Evolutionary conservation across 2,113 vertebrate species (phyloP).

Genomic region (Lethenteron camtschaticum): DNA sequence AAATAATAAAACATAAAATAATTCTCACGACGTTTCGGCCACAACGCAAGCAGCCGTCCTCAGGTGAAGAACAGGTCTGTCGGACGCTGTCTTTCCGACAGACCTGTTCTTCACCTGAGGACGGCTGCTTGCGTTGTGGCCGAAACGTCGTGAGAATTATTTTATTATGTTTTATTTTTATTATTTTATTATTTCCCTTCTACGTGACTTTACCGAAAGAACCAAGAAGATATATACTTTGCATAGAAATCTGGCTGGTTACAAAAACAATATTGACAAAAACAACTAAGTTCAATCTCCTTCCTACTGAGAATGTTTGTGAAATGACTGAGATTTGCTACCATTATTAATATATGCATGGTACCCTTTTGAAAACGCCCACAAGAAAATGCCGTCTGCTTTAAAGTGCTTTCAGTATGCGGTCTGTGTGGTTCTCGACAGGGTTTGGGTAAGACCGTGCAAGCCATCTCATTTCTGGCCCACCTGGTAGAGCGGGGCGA

Average conservation of each 20-base stretch:
- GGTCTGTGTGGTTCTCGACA: constrained; percentile 16
- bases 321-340: not conserved
- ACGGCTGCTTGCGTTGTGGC: too few species aligned
- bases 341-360: not conserved
- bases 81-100: too few species aligned
- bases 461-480: constrained; percentile 77
- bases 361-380: not conserved
- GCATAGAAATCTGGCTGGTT: not conserved
- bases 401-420: not conserved
- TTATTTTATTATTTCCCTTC: too few species aligned
- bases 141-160: too few species aligned
- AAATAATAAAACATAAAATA: too few species aligned
- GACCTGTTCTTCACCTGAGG: too few species aligned
- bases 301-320: not conserved
- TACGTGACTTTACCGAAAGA: too few species aligned
- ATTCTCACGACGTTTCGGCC: too few species aligned
- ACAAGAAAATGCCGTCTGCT: not conserved
- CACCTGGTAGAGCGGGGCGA: constrained; percentile 49
- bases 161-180: too few species aligned
- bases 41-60: too few species aligned
- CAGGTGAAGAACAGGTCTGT: too few species aligned
- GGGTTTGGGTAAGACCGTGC: constrained; percentile 94
- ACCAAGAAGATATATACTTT: not conserved
- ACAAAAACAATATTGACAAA: not conserved
- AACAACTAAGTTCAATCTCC: not conserved